Evolutionary conservation across 1,140 invertebrate genomes (phyloP).

Genomic region (Ceratina japonica): DNA sequence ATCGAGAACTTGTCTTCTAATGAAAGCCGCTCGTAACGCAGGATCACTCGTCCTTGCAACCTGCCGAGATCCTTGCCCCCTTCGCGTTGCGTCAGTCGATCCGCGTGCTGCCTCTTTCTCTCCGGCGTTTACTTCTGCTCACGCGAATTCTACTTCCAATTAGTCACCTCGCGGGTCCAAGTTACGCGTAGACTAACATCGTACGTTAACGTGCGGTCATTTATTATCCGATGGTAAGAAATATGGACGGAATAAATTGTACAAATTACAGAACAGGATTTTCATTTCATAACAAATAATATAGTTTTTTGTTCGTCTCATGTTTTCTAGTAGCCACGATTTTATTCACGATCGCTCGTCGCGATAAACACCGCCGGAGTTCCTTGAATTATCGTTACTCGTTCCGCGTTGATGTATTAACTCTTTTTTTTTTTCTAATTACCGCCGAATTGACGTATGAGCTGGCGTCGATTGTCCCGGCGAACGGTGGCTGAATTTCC

Average conservation of each 20-base stretch:
- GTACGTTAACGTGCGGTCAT: no score
- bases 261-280: no score
- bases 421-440: background rate
- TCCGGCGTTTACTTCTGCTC: background rate
- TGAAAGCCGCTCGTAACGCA: conserved; percentile 59
- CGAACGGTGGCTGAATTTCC: conserved; percentile 10
- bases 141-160: conserved; percentile 4
- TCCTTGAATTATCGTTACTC: conserved; percentile 22
- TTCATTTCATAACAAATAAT: no score
- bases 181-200: no score
- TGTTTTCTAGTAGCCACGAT: conserved; percentile 19
- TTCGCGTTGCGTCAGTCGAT: conserved; percentile 67
- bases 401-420: background rate
- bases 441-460: conserved; percentile 19
- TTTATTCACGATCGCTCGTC: conserved; percentile 18
- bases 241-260: no score
- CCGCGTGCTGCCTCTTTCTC: conserved; percentile 52
- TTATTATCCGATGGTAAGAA: no score
- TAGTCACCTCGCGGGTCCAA: no score
- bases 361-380: conserved; percentile 8
- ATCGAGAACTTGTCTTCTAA: conserved; percentile 68
- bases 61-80: conserved; percentile 73
- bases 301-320: background rate
- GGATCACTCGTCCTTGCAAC: conserved; percentile 70
- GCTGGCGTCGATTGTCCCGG: background rate